Evolutionary conservation across 2,797 vertebrate genomes (phyloP).

Genomic region (Diglossa cyanea): DNA sequence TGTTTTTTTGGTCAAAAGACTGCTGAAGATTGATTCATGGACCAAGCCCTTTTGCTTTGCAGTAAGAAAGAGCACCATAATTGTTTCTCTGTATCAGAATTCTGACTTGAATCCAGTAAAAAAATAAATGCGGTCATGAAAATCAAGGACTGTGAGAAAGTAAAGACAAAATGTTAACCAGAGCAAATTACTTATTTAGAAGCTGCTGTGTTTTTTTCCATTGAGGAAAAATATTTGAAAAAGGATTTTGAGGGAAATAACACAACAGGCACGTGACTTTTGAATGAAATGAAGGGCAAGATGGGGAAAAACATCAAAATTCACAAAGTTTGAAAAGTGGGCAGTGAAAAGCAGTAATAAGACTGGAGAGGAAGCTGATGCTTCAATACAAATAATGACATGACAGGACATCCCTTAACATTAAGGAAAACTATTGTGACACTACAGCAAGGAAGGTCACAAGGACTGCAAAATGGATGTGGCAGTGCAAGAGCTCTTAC

Average conservation of each 20-base stretch:
- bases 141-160: not conserved
- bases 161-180: not conserved
- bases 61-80: not conserved
- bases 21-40: not conserved
- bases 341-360: not conserved
- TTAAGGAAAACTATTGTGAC: not conserved
- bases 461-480: not conserved
- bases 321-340: not conserved
- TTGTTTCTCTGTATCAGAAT: not conserved
- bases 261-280: not conserved
- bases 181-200: not conserved
- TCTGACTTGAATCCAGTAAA: not conserved
- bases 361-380: not conserved
- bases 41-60: accelerated
- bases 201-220: not conserved
- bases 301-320: not conserved
- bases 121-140: not conserved
- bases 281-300: not conserved
- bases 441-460: not conserved
- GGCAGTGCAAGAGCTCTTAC: not conserved
- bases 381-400: not conserved
- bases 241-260: not conserved
- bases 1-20: not conserved
- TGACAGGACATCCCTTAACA: not conserved
- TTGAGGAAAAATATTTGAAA: not conserved